Evolutionary conservation across 2,888 invertebrate genomes (phyloP), one percentile per base, ranked within the genome.

Genomic region (Steromphala cineraria): DNA sequence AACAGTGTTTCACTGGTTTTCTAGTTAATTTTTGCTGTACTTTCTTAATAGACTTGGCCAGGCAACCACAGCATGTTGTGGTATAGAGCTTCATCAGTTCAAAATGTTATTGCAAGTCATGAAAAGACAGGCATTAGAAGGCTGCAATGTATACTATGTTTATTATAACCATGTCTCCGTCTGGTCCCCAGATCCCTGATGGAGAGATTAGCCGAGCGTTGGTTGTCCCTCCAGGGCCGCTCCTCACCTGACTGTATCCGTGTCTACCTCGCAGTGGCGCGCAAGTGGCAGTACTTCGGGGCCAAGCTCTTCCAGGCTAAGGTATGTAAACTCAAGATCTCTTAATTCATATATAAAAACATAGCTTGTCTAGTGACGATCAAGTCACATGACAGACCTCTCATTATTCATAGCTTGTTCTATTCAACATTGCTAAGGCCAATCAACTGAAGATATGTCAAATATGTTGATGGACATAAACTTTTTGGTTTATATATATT

Each of bases 201-300:
- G 93, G 96, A 96, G 80, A 96, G 96, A 87, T 93, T 97, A 71
- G 95, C 96, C 10, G 96, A 97, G 62, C 98, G 98, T 92, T 98
- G 98, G 98, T 95, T 96, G 85, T 96, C 97, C 15, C 94, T 98
- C 36, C 96, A 97, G 92, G 98, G 98, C 0, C 95, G 98, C 67
- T 97, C 96, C 62, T 95, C 96, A 8, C 94, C 96, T 21, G 98
- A 99, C 94, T 98, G 98, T 93, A 98, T 98, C 75, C 95, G 98
- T 86, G 98, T 98, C 92, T 98, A 98, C 94, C 95, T 99, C 88
- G 98, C 98, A 83, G 98, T 98, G 91, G 97, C 98, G 13, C 95
- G 98, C 89, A 98, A 98, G 92, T 99, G 98, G 98, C 97, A 97
- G 10, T 98, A 96, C 94, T 98, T 98, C 92, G 98, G 98, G 75